These are phyloP conservation scores for Chaunax sp. DNA, from an alignment of 2,797 vertebrate species.

Conservation along the genomic window DNA sequence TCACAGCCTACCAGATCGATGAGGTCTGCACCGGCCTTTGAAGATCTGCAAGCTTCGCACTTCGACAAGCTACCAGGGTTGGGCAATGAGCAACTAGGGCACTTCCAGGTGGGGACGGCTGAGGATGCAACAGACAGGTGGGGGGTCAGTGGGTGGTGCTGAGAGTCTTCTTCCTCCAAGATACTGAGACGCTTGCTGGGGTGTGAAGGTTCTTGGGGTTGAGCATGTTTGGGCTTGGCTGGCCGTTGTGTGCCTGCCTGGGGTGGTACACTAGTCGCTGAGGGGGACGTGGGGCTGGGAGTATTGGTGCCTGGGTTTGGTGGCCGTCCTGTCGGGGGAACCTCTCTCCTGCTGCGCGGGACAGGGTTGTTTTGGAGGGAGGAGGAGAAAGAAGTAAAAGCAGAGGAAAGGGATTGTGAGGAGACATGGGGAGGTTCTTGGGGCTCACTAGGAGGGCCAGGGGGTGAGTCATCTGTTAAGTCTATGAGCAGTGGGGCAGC, in stretches of 20 bases:
- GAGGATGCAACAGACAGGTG: slow-evolving; percentile 57
- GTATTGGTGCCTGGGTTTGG: slow-evolving; percentile 80
- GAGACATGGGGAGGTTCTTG: slow-evolving; percentile 72
- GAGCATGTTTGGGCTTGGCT: slow-evolving; percentile 80
- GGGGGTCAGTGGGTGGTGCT: slow-evolving; percentile 64
- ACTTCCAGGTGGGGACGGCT: slow-evolving; percentile 84
- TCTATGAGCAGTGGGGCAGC: slow-evolving; percentile 79
- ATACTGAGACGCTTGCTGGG: slow-evolving; percentile 90
- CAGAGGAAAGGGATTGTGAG: slow-evolving; percentile 73
- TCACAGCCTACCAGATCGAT: slow-evolving; percentile 91
- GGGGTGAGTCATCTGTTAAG: slow-evolving; percentile 82
- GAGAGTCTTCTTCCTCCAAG: slow-evolving; percentile 90
- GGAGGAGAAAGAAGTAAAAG: slow-evolving; percentile 87
- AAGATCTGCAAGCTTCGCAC: slow-evolving; percentile 84
- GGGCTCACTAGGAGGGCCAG: slow-evolving; percentile 73
- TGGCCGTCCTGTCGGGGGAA: slow-evolving; percentile 86
- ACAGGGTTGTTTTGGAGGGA: slow-evolving; percentile 96
- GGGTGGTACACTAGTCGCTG: slow-evolving; percentile 69
- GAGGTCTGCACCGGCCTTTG: slow-evolving; percentile 82
- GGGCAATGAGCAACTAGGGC: slow-evolving; percentile 85
- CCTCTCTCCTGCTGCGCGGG: slow-evolving; percentile 95
- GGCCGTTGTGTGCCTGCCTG: slow-evolving; percentile 79
- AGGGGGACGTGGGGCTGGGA: slow-evolving; percentile 77
- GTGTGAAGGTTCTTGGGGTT: slow-evolving; percentile 86
- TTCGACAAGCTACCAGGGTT: slow-evolving; percentile 71